Conservation (phyloP, 2,113 vertebrate species). For the Oreochromis tanganicae region DNA sequence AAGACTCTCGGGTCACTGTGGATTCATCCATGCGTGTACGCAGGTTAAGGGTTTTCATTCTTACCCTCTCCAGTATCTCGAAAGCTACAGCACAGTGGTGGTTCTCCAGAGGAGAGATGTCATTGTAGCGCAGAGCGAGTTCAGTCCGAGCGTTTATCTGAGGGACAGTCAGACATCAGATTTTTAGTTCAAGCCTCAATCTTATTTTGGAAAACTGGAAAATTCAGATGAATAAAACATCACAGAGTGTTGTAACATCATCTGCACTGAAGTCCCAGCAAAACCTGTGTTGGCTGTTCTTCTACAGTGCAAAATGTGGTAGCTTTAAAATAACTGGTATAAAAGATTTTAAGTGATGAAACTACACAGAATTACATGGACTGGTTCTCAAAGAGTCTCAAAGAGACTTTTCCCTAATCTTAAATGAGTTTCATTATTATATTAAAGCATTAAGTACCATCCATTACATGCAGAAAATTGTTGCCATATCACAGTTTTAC, state of each 20-base stretch:
- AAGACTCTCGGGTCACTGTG: neutral
- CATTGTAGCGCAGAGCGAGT: slow-evolving; percentile 77
- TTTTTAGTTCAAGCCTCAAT: neutral
- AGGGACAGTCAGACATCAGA: neutral
- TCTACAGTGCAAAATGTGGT: neutral
- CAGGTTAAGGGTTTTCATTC: neutral
- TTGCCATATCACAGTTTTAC: neutral
- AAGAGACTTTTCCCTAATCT: neutral
- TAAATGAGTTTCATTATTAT: neutral
- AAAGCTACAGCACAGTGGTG: slow-evolving; percentile 79
- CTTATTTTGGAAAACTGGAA: neutral
- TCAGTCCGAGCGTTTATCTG: slow-evolving; percentile 78
- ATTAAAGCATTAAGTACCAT: neutral
- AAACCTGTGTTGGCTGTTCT: neutral
- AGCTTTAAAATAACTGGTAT: neutral
- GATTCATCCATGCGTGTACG: neutral
- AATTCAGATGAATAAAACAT: neutral
- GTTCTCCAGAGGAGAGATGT: slow-evolving; percentile 80
- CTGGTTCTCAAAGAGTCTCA: neutral
- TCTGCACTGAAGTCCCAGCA: neutral
- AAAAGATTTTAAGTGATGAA: neutral
- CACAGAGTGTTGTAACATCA: neutral
- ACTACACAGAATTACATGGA: neutral
- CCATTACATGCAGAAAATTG: neutral
- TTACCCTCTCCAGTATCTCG: slow-evolving; percentile 74